Percentiles rank a stretch among this genome's conserved stretches.
Evolutionary conservation across 2,113 vertebrate genomes (phyloP).

Genomic region (Picathartes gymnocephalus): DNA sequence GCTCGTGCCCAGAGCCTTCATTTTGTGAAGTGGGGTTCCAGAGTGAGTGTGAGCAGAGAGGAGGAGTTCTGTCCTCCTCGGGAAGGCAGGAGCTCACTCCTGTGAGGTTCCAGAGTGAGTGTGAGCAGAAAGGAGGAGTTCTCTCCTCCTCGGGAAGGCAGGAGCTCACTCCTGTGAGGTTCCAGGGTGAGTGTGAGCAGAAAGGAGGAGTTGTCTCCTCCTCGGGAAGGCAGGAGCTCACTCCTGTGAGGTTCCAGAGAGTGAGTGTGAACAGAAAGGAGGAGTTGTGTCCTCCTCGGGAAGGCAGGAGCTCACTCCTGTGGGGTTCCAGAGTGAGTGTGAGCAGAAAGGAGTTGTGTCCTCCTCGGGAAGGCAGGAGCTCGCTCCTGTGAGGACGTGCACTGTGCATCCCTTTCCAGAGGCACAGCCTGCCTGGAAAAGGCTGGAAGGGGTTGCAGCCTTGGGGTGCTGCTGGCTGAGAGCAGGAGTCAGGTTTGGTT

Average conservation of each 20-base stretch:
- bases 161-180: neutral
- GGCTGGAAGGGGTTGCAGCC: fast-evolving
- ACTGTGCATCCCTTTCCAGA: neutral
- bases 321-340: neutral
- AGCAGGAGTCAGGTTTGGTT: neutral
- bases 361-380: too few relatives aligned
- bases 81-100: neutral
- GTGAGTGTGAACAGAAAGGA: neutral
- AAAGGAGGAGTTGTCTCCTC: fast-evolving
- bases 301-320: neutral
- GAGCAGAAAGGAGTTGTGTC: neutral
- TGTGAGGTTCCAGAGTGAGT: neutral
- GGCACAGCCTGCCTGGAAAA: neutral
- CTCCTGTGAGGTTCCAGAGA: neutral
- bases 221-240: neutral
- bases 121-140: fast-evolving
- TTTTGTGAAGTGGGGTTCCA: neutral
- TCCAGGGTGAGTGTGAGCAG: neutral
- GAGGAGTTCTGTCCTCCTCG: fast-evolving
- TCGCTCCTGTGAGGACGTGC: neutral
- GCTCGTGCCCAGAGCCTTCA: neutral
- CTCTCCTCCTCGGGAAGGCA: neutral
- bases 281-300: fast-evolving
- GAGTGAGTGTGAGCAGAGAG: neutral
- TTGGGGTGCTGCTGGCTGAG: neutral